Percentiles rank a stretch among this genome's conserved stretches.
Conservation (phyloP, 2,797 vertebrate species). For the Sebastes trivittatus region DNA sequence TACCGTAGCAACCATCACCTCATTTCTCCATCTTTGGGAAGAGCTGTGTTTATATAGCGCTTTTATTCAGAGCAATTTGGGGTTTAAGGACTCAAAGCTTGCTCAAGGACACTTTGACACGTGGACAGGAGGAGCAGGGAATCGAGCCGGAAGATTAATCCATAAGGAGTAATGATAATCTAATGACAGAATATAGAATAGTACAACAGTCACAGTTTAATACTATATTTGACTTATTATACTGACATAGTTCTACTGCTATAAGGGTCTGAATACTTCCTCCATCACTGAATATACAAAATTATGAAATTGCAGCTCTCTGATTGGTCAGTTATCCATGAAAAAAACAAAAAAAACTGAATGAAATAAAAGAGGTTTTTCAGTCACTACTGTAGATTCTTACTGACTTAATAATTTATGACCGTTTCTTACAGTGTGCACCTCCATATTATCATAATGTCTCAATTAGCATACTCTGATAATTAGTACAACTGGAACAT, state of each 20-base stretch:
- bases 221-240: neutral
- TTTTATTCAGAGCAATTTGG: too few relatives aligned
- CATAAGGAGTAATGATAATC: neutral
- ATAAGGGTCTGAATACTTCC: neutral
- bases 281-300: neutral
- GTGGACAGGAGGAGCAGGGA: neutral
- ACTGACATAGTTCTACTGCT: neutral
- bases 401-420: neutral
- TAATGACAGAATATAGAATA: neutral
- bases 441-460: neutral
- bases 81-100: neutral
- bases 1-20: neutral
- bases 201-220: neutral
- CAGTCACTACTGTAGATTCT: neutral
- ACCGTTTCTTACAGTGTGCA: neutral
- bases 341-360: neutral
- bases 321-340: neutral
- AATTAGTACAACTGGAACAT: neutral
- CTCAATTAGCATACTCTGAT: conserved; percentile 1
- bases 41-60: neutral
- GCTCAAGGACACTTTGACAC: neutral
- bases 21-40: neutral
- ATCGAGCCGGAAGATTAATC: neutral
- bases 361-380: neutral
- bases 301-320: neutral